Evolutionary conservation across 2,888 invertebrate genomes (phyloP).

Genomic region (Listrodromus nycthemerus): DNA sequence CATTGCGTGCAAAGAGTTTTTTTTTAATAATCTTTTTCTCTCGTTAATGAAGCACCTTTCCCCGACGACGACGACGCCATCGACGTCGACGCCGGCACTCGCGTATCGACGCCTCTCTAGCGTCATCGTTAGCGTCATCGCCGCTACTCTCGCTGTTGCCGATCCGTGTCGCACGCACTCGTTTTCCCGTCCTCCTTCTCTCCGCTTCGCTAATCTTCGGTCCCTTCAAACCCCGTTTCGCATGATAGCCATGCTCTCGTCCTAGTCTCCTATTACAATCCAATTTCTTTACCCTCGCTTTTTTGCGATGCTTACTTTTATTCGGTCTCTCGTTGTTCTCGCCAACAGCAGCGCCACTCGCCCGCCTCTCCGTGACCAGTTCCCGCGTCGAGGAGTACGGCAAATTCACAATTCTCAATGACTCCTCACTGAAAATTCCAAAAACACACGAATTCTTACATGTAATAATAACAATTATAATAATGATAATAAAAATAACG

Average conservation of each 20-base stretch:
- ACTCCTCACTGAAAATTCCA: constrained; percentile 69
- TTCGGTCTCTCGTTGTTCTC: constrained; percentile 55
- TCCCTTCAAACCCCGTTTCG: constrained; percentile 21
- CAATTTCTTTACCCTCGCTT: neutral
- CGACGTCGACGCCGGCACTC: constrained; percentile 70
- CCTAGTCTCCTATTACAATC: neutral
- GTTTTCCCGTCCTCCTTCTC: constrained; percentile 50
- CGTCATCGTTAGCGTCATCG: constrained; percentile 37
- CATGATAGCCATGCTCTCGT: constrained; percentile 40
- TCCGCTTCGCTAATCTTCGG: constrained; percentile 53
- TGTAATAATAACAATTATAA: neutral
- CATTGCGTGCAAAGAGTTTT: neutral
- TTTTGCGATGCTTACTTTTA: constrained; percentile 71
- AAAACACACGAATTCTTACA: constrained; percentile 33
- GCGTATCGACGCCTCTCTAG: constrained; percentile 56
- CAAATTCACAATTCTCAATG: constrained; percentile 71
- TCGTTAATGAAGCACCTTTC: constrained; percentile 71
- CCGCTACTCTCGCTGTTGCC: constrained; percentile 30
- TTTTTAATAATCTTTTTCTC: constrained; percentile 22
- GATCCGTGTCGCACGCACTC: constrained; percentile 3
- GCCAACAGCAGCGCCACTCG: constrained; percentile 1
- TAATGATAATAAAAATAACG: constrained; percentile 3
- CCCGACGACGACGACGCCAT: constrained; percentile 70
- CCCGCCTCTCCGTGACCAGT: constrained; percentile 60
- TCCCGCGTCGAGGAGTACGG: constrained; percentile 66